phyloP scores from a whole-genome alignment of 2,888 invertebrate genomes.

The Tetramorium bicarinatum region DNA sequence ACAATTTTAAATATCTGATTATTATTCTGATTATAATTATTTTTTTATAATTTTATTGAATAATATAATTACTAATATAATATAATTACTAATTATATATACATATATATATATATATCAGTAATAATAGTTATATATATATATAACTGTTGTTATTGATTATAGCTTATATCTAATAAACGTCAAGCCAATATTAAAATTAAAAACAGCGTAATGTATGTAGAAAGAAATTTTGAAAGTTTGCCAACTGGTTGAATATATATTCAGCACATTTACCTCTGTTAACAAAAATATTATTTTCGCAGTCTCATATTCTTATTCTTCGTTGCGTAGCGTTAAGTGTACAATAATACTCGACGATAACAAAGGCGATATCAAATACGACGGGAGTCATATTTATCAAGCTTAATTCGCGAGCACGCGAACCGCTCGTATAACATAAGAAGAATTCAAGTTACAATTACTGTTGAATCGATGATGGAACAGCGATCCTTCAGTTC shows the following conservation, averaged over 20 bases:
- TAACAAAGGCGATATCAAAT: conserved; percentile 32
- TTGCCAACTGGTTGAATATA: neutral
- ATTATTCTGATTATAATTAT: neutral
- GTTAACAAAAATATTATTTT: conserved; percentile 29
- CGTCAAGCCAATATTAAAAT: neutral
- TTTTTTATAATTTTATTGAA: neutral
- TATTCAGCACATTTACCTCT: neutral
- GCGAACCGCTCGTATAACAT: conserved; percentile 36
- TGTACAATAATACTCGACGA: conserved; percentile 28
- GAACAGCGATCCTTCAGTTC: conserved; percentile 10
- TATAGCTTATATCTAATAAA: neutral
- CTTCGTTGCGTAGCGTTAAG: neutral
- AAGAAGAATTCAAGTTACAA: conserved; percentile 23
- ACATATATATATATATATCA: neutral
- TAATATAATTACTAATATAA: neutral
- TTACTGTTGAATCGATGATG: conserved; percentile 45
- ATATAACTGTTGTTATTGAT: neutral
- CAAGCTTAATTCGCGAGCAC: conserved; percentile 37
- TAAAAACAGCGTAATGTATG: neutral
- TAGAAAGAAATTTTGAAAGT: neutral
- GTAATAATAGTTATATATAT: neutral
- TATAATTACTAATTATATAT: conserved; percentile 1
- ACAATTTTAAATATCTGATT: neutral
- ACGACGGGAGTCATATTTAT: conserved; percentile 44
- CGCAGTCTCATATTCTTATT: neutral